Evolutionary conservation across 2,888 invertebrate species (phyloP).

Genomic region (Dryomyza anilis): DNA sequence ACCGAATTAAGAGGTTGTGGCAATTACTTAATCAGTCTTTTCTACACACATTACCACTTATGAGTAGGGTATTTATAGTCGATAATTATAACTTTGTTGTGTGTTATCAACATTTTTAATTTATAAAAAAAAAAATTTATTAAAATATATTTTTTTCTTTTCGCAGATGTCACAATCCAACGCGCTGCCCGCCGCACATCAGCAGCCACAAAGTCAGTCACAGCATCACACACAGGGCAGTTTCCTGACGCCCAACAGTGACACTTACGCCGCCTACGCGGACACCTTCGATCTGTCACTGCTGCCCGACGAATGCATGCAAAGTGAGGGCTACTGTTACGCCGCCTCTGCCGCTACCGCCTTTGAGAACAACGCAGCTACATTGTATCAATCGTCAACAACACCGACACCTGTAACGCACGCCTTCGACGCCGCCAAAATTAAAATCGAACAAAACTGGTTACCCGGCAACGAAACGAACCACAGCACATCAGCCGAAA

Average conservation of each 20-base stretch:
- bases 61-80: too few species aligned
- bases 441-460: constrained; percentile 59
- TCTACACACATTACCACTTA: too few species aligned
- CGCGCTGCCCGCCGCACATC: constrained; percentile 33
- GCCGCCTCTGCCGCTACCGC: neutral
- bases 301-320: constrained; percentile 62
- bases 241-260: constrained; percentile 14
- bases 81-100: too few species aligned
- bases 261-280: constrained; percentile 54
- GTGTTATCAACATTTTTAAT: too few species aligned
- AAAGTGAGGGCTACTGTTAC: too few species aligned
- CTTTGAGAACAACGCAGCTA: constrained; percentile 38
- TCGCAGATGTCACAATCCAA: constrained; percentile 12
- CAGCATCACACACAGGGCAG: constrained; percentile 58
- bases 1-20: too few species aligned
- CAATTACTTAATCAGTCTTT: too few species aligned
- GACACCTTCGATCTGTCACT: constrained; percentile 76
- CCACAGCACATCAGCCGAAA: neutral
- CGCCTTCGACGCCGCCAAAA: too few species aligned
- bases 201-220: constrained; percentile 60
- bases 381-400: constrained; percentile 41
- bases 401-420: constrained; percentile 6
- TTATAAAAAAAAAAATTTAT: neutral
- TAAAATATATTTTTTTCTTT: neutral
- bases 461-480: constrained; percentile 32